phyloP scores from a whole-genome alignment of 2,888 invertebrate genomes.

The Oithona nana region DNA sequence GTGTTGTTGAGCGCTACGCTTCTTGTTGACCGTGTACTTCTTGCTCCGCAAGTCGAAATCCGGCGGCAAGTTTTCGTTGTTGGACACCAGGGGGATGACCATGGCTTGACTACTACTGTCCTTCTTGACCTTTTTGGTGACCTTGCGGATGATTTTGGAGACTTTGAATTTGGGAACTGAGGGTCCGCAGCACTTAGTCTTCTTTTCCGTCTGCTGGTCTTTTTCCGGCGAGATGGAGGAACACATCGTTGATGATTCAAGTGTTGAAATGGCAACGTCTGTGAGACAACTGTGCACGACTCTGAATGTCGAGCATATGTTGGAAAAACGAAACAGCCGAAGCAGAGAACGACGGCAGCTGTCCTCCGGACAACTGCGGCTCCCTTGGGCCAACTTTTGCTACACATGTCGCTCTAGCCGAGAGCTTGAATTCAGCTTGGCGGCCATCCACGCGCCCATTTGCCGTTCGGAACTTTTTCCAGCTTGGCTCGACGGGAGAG shows the following conservation, averaged over 20 bases:
- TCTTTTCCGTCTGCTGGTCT: no score
- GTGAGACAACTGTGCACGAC: neutral
- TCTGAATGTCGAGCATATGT: neutral
- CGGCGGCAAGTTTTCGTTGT: neutral
- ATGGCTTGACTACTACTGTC: neutral
- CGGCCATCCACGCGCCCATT: neutral
- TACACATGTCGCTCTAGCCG: neutral
- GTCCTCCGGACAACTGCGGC: neutral
- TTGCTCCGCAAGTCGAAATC: neutral
- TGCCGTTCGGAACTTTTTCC: neutral
- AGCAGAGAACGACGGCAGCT: neutral
- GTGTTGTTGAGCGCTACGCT: neutral
- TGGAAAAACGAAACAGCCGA: neutral
- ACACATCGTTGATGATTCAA: neutral
- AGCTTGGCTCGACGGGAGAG: neutral
- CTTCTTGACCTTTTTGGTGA: no score
- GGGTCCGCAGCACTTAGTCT: no score
- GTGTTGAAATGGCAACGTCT: neutral
- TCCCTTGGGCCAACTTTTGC: neutral
- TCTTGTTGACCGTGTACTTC: neutral
- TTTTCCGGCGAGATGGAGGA: neutral
- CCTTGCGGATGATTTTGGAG: no score
- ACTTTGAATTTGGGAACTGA: no score
- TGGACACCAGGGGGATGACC: neutral
- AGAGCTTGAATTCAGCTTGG: no score